Conservation (phyloP, 2,113 vertebrate species). For the Alexandromys fortis region DNA sequence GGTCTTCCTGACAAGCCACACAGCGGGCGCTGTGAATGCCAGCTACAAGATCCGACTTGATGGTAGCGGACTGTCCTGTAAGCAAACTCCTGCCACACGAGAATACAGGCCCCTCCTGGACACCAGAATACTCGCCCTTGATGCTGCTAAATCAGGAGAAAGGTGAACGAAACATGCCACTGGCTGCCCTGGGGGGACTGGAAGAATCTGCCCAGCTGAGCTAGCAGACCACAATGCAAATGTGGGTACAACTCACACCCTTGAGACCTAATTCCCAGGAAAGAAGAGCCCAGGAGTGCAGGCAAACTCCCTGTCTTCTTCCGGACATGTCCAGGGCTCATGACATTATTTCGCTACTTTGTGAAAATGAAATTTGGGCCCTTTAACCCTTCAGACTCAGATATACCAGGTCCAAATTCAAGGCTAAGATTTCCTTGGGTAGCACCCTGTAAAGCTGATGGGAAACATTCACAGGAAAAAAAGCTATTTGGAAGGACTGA, state of each 20-base stretch:
- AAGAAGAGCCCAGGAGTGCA: not conserved
- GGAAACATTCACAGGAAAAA: not conserved
- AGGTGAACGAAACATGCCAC: not conserved
- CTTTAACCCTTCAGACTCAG: not conserved
- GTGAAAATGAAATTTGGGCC: not conserved
- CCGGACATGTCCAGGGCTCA: not conserved
- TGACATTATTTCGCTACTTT: not conserved
- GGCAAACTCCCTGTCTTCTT: not conserved
- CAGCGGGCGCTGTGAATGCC: not conserved
- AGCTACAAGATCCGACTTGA: not conserved
- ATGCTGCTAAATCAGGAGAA: not conserved
- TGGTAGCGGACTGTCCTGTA: not conserved
- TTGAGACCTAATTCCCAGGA: not conserved
- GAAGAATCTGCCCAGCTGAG: not conserved
- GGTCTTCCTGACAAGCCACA: not conserved
- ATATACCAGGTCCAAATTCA: not conserved
- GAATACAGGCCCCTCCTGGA: not conserved
- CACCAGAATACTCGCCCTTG: not conserved
- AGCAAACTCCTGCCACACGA: not conserved
- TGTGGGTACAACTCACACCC: not conserved
- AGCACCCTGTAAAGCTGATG: not conserved
- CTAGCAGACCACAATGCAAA: not conserved
- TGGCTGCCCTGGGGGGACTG: not conserved
- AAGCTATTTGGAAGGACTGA: not conserved
- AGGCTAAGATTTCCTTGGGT: too few species aligned